A percentile compares a stretch with the other conserved stretches of the same genome.
These are phyloP conservation scores for Enteromius viviparus DNA, from an alignment of 2,797 vertebrate species.

Conservation along the genomic window DNA sequence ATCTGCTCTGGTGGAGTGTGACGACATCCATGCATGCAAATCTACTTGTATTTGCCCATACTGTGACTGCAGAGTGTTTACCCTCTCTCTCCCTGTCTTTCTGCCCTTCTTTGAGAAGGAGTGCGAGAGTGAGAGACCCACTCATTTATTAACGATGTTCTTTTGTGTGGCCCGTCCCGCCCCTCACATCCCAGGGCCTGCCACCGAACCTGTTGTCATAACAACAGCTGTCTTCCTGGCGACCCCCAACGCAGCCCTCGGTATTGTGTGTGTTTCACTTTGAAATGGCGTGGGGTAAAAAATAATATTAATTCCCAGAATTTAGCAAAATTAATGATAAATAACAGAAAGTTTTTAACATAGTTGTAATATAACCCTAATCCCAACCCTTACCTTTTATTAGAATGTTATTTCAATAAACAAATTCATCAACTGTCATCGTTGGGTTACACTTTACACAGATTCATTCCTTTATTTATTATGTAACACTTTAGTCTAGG, in stretches of 20 bases:
- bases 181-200: conserved; percentile 52
- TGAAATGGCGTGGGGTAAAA: too few relatives aligned
- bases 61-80: background rate
- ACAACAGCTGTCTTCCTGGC: conserved; percentile 63
- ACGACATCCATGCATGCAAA: background rate
- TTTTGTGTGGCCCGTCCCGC: conserved; percentile 59
- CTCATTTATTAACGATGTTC: conserved; percentile 65
- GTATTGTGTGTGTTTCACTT: conserved; percentile 1
- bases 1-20: background rate
- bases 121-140: conserved; percentile 60
- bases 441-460: too few relatives aligned
- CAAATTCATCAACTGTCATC: background rate
- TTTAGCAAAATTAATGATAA: background rate
- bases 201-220: conserved; percentile 67
- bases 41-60: background rate
- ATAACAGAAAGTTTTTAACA: background rate
- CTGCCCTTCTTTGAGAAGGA: conserved; percentile 13
- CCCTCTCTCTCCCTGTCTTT: background rate
- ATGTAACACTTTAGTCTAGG: too few relatives aligned
- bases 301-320: too few relatives aligned
- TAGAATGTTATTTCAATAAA: background rate
- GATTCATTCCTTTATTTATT: too few relatives aligned
- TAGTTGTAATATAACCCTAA: background rate
- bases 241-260: conserved; percentile 43
- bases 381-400: background rate